These are phyloP conservation scores for Erethizon dorsatum DNA, from an alignment of 2,797 vertebrate genomes.

Conservation along the genomic window DNA sequence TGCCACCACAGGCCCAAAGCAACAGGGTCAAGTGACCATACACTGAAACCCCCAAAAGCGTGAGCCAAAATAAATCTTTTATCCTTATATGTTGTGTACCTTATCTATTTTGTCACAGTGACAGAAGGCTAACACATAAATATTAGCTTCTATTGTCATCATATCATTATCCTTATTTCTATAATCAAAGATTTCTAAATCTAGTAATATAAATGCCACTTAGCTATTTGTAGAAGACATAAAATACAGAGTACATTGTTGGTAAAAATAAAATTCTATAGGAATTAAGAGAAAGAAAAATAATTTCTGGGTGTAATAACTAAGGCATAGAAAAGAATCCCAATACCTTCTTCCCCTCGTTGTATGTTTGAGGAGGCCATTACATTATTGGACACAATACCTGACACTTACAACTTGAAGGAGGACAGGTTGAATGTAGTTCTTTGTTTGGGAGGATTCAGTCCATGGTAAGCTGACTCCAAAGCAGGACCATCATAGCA, in stretches of 20 bases:
- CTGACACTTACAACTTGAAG: background rate
- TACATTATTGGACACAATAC: no score
- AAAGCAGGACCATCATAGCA: background rate
- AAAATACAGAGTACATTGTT: background rate
- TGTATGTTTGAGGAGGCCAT: background rate
- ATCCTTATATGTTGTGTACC: background rate
- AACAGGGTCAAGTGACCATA: no score
- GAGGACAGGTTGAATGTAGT: background rate
- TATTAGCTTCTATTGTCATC: background rate
- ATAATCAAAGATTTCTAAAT: background rate
- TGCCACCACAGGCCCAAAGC: background rate
- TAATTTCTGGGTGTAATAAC: background rate
- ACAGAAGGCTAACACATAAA: background rate
- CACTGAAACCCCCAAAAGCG: background rate
- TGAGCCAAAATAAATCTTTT: background rate
- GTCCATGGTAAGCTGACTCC: background rate
- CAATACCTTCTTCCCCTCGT: background rate
- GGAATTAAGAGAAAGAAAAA: slow-evolving; percentile 40
- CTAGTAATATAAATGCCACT: background rate
- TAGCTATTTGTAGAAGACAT: background rate
- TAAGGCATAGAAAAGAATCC: background rate
- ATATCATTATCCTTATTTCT: background rate
- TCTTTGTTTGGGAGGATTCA: background rate
- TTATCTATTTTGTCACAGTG: background rate
- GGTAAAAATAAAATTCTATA: slow-evolving; percentile 8